Percentiles rank a stretch among this genome's conserved stretches.
Conservation (phyloP, 2,797 vertebrate genomes). For the Trachops cirrhosus region DNA sequence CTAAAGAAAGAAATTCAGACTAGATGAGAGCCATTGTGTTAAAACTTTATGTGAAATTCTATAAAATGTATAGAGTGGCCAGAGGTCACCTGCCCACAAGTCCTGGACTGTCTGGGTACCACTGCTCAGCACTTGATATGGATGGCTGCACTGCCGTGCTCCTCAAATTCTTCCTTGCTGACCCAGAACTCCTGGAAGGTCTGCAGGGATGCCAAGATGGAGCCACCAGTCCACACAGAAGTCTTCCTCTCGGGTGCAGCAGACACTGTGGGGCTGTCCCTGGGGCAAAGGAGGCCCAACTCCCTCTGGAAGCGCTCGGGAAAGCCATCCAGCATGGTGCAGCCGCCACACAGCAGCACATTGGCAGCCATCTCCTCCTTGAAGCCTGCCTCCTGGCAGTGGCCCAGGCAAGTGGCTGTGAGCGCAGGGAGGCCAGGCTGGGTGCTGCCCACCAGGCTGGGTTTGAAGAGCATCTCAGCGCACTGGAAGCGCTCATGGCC, state of each 20-base stretch:
- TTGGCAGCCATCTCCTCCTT: conserved; percentile 69
- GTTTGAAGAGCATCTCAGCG: conserved; percentile 75
- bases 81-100: background rate
- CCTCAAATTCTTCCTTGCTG: conserved; percentile 75
- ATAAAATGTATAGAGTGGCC: conserved; percentile 1
- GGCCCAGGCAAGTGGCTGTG: conserved; percentile 60
- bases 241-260: conserved; percentile 68
- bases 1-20: background rate
- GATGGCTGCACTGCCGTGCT: conserved; percentile 65
- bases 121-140: conserved; percentile 72
- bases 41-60: conserved; percentile 65
- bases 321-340: conserved; percentile 76
- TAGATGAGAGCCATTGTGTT: background rate
- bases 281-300: conserved; percentile 61
- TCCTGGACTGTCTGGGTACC: background rate
- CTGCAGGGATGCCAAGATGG: conserved; percentile 75
- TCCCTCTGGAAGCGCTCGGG: conserved; percentile 73
- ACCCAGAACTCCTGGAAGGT: conserved; percentile 79
- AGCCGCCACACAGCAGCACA: conserved; percentile 76
- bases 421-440: conserved; percentile 52
- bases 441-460: conserved; percentile 50
- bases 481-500: conserved; percentile 75
- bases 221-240: conserved; percentile 76
- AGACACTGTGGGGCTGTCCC: conserved; percentile 19
- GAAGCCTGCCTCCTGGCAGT: conserved; percentile 59